phyloP scores from a whole-genome alignment of 2,797 vertebrate genomes.

The Huso huso region DNA sequence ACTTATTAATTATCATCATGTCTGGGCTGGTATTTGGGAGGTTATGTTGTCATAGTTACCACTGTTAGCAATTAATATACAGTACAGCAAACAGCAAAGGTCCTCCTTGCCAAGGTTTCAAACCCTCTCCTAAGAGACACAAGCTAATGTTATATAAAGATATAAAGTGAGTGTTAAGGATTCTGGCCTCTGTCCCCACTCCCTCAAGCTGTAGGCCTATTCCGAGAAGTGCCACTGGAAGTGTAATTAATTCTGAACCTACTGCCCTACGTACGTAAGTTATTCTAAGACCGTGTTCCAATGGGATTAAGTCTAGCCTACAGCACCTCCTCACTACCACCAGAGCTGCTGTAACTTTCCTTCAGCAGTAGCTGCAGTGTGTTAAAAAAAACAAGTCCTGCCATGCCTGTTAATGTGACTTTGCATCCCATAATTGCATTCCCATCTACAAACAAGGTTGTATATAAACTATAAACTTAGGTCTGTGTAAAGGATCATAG shows the following conservation, averaged over 20 bases:
- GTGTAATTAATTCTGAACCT: constrained; percentile 6
- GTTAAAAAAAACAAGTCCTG: background rate
- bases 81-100: constrained; percentile 2
- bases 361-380: background rate
- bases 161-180: background rate
- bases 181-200: background rate
- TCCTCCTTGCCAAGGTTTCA: constrained; percentile 7
- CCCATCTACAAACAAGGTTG: too few species aligned
- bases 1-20: constrained; percentile 17
- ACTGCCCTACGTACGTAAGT: background rate
- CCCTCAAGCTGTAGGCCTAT: background rate
- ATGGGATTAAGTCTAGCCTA: background rate
- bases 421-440: too few species aligned
- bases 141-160: constrained; percentile 3
- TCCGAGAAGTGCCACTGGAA: background rate
- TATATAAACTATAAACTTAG: too few species aligned
- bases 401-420: too few species aligned
- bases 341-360: background rate
- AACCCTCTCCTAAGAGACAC: constrained; percentile 5
- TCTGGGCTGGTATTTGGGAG: constrained; percentile 10
- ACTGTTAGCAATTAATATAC: constrained; percentile 7
- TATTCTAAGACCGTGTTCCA: background rate
- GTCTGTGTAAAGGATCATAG: too few species aligned
- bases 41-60: constrained; percentile 18
- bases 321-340: background rate